Conservation (phyloP, 2,888 invertebrate genomes). For the Drosophila pseudotakahashii region DNA sequence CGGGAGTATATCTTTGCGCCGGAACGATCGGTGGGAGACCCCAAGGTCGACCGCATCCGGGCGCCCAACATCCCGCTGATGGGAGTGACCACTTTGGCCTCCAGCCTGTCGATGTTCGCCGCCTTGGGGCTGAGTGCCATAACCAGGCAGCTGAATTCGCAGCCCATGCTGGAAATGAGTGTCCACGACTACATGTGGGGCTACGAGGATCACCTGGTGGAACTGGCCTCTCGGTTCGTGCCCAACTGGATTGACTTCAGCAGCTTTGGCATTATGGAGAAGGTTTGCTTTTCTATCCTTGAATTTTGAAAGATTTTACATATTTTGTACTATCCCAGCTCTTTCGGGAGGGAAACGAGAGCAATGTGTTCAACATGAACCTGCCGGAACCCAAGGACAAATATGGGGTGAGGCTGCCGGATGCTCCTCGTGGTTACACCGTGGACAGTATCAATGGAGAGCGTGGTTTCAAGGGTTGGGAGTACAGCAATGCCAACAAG, state of each 20-base stretch:
- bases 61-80: constrained; percentile 91
- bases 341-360: constrained; percentile 86
- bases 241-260: constrained; percentile 92
- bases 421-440: constrained; percentile 84
- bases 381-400: constrained; percentile 82
- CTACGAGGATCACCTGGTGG: constrained; percentile 90
- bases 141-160: constrained; percentile 85
- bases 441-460: constrained; percentile 88
- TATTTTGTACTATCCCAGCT: constrained; percentile 83
- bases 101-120: constrained; percentile 82
- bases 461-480: constrained; percentile 89
- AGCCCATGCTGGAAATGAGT: constrained; percentile 87
- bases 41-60: constrained; percentile 86
- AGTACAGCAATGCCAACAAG: constrained; percentile 83
- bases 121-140: constrained; percentile 87
- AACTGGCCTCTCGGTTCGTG: constrained; percentile 88
- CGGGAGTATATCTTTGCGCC: constrained; percentile 86
- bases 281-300: constrained; percentile 85
- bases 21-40: constrained; percentile 88
- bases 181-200: constrained; percentile 92
- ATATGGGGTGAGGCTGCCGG: constrained; percentile 55
- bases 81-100: constrained; percentile 82
- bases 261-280: constrained; percentile 92
- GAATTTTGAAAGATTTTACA: no score
- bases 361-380: constrained; percentile 86